Evolutionary conservation across 2,797 vertebrate genomes (phyloP).

Genomic region (Hypotaenidia philippensis): DNA sequence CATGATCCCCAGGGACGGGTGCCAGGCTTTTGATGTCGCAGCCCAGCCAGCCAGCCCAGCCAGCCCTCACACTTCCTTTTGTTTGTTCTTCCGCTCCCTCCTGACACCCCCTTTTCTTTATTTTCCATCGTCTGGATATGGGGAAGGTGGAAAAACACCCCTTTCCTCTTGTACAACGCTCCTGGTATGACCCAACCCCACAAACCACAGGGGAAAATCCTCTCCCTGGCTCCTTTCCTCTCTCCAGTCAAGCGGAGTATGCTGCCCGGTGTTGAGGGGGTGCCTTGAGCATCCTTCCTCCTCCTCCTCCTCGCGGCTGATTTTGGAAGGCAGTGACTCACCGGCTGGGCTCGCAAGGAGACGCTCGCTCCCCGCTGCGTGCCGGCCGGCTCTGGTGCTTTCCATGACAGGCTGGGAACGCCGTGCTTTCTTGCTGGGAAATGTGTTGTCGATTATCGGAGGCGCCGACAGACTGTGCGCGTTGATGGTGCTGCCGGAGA

Average conservation of each 20-base stretch:
- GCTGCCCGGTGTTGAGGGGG: not conserved
- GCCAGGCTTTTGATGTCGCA: not conserved
- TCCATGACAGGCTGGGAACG: constrained; percentile 19
- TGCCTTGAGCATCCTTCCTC: constrained; percentile 1
- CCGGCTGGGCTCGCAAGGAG: constrained; percentile 35
- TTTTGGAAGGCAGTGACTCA: constrained; percentile 22
- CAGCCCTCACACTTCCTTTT: not conserved
- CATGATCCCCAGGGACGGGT: not conserved
- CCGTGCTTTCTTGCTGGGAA: not conserved
- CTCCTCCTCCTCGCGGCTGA: not conserved
- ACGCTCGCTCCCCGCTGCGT: constrained; percentile 16
- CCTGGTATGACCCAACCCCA: not conserved
- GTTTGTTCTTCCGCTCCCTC: constrained; percentile 41
- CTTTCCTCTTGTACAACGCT: not conserved
- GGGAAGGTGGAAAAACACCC: not conserved
- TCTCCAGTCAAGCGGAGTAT: not conserved
- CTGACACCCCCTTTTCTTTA: constrained; percentile 25
- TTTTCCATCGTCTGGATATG: not conserved
- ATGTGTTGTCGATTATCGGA: constrained; percentile 40
- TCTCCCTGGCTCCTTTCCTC: not conserved
- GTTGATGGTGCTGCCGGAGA: not conserved
- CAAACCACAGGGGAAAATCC: not conserved
- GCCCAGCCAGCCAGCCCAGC: not conserved
- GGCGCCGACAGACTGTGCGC: not conserved
- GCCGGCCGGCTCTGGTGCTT: not conserved